Conservation (phyloP, 2,113 vertebrate genomes). For the Sorex fumeus region DNA sequence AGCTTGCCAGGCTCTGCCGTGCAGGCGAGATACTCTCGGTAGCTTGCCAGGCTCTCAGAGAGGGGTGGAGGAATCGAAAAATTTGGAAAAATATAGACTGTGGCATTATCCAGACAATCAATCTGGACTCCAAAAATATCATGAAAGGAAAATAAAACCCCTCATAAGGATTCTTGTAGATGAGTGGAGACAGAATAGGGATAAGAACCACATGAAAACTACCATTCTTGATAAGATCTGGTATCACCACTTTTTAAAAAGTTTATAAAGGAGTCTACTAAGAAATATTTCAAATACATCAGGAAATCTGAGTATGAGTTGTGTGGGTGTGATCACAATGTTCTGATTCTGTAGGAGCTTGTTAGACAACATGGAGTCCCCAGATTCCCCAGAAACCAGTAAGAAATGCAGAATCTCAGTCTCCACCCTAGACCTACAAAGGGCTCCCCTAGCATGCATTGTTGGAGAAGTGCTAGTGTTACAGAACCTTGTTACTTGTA, state of each 20-base stretch:
- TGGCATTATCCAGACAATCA: not conserved
- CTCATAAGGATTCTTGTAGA: not conserved
- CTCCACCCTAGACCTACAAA: not conserved
- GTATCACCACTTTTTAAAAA: not conserved
- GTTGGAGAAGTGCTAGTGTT: not conserved
- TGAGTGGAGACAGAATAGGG: conserved; percentile 12
- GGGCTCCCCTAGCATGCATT: no score
- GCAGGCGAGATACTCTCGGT: no score
- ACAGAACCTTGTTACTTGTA: not conserved
- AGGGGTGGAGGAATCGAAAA: no score
- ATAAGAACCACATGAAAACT: not conserved
- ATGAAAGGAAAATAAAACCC: not conserved
- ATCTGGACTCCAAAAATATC: not conserved
- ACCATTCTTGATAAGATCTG: not conserved
- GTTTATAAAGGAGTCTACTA: not conserved
- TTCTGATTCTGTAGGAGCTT: not conserved
- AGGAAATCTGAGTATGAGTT: not conserved
- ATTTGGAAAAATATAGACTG: not conserved
- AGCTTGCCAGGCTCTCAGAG: no score
- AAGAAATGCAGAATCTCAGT: not conserved
- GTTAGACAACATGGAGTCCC: not conserved
- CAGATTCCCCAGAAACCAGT: not conserved
- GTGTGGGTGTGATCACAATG: not conserved
- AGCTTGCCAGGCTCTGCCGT: no score
- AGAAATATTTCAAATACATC: not conserved